phyloP scores from a whole-genome alignment of 2,113 vertebrate genomes.

The Petaurus breviceps region DNA sequence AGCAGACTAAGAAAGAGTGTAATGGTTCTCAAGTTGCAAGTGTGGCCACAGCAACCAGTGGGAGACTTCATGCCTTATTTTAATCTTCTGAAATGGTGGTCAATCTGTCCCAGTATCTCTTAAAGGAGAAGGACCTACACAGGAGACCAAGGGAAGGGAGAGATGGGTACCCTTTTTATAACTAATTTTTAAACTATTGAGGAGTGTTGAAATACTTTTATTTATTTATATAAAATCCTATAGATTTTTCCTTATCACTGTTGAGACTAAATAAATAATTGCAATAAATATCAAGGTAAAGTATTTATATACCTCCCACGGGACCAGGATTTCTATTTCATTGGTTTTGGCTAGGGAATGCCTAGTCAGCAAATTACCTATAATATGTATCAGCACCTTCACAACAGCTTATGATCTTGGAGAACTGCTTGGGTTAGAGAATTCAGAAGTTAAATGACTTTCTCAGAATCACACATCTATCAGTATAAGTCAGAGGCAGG shows the following conservation, averaged over 20 bases:
- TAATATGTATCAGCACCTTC: background rate
- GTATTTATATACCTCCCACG: too few relatives aligned
- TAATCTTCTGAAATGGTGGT: background rate
- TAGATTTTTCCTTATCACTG: too few relatives aligned
- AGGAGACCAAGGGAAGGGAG: background rate
- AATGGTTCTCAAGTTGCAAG: background rate
- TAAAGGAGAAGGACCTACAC: background rate
- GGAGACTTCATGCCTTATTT: background rate
- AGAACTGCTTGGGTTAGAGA: too few relatives aligned
- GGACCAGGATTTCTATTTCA: background rate
- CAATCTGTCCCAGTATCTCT: background rate
- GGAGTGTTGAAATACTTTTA: too few relatives aligned
- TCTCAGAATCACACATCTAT: too few relatives aligned
- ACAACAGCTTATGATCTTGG: too few relatives aligned
- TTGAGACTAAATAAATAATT: too few relatives aligned
- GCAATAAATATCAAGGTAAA: too few relatives aligned
- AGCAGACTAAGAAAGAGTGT: background rate
- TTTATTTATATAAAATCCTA: too few relatives aligned
- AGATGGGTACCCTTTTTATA: background rate
- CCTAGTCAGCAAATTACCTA: background rate
- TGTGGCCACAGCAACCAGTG: background rate
- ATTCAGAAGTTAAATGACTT: too few relatives aligned
- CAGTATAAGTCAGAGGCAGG: too few relatives aligned
- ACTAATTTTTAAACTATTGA: background rate
- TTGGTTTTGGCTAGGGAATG: background rate